Evolutionary conservation across 2,888 invertebrate genomes (phyloP).

Genomic region (Drosophila paracracens): DNA sequence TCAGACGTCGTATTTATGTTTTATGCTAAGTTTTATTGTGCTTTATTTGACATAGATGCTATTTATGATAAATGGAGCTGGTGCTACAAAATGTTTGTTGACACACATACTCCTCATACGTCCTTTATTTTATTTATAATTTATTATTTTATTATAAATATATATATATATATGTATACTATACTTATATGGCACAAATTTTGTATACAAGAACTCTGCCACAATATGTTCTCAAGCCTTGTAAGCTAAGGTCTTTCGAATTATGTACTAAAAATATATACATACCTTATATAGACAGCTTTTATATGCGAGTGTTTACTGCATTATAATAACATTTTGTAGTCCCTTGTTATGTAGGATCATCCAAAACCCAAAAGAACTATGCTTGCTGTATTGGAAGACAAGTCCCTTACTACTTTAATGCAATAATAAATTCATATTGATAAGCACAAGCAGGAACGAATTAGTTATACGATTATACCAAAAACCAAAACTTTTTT

Average conservation of each 20-base stretch:
- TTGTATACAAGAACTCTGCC: conserved; percentile 32
- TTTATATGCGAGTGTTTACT: conserved; percentile 44
- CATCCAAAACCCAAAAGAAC: conserved; percentile 1
- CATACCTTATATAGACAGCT: conserved; percentile 39
- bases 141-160: conserved; percentile 18
- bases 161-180: conserved; percentile 10
- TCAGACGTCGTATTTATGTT: conserved; percentile 40
- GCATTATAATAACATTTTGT: conserved; percentile 34
- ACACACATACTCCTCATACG: conserved; percentile 19
- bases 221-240: conserved; percentile 57
- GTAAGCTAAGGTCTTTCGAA: conserved; percentile 46
- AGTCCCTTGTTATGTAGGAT: conserved; percentile 42
- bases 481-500: conserved; percentile 53
- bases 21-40: conserved; percentile 45
- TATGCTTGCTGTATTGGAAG: conserved; percentile 13
- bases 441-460: conserved; percentile 18
- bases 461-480: conserved; percentile 61
- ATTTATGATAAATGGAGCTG: conserved; percentile 26
- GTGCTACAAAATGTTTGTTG: conserved; percentile 19
- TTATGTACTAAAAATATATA: conserved; percentile 30
- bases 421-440: conserved; percentile 1
- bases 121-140: conserved; percentile 34
- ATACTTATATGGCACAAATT: conserved; percentile 16
- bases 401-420: conserved; percentile 7
- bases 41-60: conserved; percentile 51